Base-by-base conservation (phyloP, 1,140 invertebrate species). In the Trichonephila clavata region DNA sequence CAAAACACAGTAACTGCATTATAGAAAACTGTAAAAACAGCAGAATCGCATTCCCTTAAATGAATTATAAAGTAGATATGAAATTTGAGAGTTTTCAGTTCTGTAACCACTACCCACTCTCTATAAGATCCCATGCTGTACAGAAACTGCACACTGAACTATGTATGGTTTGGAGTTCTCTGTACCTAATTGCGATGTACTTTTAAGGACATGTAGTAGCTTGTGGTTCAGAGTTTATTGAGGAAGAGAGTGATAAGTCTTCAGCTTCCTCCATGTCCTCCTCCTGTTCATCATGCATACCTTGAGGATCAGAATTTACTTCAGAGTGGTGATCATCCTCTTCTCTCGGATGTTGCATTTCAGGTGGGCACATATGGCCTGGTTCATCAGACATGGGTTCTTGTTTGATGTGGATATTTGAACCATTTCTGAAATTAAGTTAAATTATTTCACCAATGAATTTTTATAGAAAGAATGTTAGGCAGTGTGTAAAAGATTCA, bases 161-260 rank as follows among this genome's bases (percentile, higher is more conserved):
- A 84, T 84, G 32, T 84, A 60, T 59, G 57, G 83, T 50, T 57
- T 59, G 57, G 43, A 24, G 83, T 84, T 77, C 32, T 87, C 59
- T 87, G 86, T 32, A 24, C 50, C 80, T 84, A 91, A 83, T 16
- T 83, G 8, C 16, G 63, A 13, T 60, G 59, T 80, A 80, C 61
- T 87, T 63, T 88, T 90, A 94, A 90, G 93, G 93, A 91, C 93
- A 94, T n/a, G 93, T 90, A 13, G 93, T 89, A 80, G 89, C 83
- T 39, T 94, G 93, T 14, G 93, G 88, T 63, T 94, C 93, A 80
- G 93, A 94, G 86, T 65, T 94, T 89, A 94, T 94, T 5, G 93
- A 94, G 21, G 93, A 94, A 59, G 93, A 94, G 8, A 94, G 63
- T 20, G 93, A 94, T 18, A 94, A 68, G 63, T 94, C 93, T 39